These are phyloP conservation scores for Drosophila malerkotliana DNA, from an alignment of 1,140 invertebrate genomes.

Conservation along the genomic window DNA sequence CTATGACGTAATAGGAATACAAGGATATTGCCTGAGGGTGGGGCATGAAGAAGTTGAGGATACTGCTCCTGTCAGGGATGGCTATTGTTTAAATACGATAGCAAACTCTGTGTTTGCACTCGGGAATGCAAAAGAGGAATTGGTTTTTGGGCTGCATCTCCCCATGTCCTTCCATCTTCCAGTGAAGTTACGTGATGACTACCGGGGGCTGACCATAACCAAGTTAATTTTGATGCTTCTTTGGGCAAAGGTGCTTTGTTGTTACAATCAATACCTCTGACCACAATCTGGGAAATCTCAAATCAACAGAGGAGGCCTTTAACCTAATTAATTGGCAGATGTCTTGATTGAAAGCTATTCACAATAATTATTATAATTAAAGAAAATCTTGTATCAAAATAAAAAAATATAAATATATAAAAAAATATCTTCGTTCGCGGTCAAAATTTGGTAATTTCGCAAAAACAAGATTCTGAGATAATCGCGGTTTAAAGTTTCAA, in stretches of 20 bases:
- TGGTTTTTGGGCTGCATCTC: constrained; percentile 43
- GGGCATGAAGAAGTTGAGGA: not conserved
- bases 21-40: constrained; percentile 54
- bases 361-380: too few species aligned
- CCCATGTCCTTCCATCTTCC: constrained; percentile 38
- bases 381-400: too few species aligned
- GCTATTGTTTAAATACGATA: constrained; percentile 60
- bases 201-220: not conserved
- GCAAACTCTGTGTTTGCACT: constrained; percentile 29
- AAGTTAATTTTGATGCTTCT: constrained; percentile 25
- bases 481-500: too few species aligned
- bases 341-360: constrained; percentile 30
- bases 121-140: constrained; percentile 48
- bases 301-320: constrained; percentile 19
- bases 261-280: constrained; percentile 12
- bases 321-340: constrained; percentile 59
- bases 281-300: constrained; percentile 19
- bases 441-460: too few species aligned
- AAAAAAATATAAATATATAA: too few species aligned
- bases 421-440: too few species aligned
- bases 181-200: not conserved
- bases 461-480: too few species aligned
- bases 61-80: constrained; percentile 21
- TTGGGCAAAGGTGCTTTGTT: constrained; percentile 32
- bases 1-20: constrained; percentile 26